phyloP scores from a whole-genome alignment of 2,888 invertebrate genomes.

The Phanerotoma sp. region DNA sequence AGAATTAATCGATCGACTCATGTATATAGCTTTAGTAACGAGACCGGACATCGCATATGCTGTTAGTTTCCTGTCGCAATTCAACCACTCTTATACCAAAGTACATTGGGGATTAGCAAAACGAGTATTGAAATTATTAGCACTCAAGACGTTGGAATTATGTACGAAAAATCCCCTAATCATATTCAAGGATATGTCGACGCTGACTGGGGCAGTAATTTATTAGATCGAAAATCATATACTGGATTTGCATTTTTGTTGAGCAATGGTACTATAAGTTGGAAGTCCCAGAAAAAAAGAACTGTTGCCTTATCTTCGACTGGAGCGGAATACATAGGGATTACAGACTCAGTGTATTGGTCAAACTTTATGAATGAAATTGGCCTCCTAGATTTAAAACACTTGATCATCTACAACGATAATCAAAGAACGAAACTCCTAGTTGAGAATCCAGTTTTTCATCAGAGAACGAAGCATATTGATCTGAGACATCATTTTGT shows the following conservation, averaged over 20 bases:
- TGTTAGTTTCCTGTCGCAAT: conserved; percentile 26
- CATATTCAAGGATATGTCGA: conserved; percentile 18
- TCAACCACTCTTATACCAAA: conserved; percentile 3
- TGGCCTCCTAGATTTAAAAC: not conserved
- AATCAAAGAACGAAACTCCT: conserved; percentile 19
- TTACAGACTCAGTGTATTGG: conserved; percentile 5
- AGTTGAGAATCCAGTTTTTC: conserved; percentile 1
- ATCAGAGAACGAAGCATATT: conserved; percentile 19
- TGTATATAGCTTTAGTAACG: conserved; percentile 26
- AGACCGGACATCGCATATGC: conserved; percentile 30
- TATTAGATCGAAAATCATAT: conserved; percentile 25
- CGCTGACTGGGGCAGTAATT: conserved; percentile 23
- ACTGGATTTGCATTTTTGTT: conserved; percentile 26
- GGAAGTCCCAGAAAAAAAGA: conserved; percentile 23
- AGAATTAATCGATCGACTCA: conserved; percentile 24
- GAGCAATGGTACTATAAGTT: conserved; percentile 16
- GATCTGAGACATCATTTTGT: conserved; percentile 23
- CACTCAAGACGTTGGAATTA: conserved; percentile 10
- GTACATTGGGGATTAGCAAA: conserved; percentile 24
- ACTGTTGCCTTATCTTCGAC: conserved; percentile 17
- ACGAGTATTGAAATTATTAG: conserved; percentile 17
- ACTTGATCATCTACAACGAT: conserved; percentile 4
- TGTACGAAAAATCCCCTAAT: not conserved
- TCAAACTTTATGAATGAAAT: conserved; percentile 13
- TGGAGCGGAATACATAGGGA: conserved; percentile 12